phyloP scores from a whole-genome alignment of 1,140 invertebrate genomes.

The Chironomus striatipennis region DNA sequence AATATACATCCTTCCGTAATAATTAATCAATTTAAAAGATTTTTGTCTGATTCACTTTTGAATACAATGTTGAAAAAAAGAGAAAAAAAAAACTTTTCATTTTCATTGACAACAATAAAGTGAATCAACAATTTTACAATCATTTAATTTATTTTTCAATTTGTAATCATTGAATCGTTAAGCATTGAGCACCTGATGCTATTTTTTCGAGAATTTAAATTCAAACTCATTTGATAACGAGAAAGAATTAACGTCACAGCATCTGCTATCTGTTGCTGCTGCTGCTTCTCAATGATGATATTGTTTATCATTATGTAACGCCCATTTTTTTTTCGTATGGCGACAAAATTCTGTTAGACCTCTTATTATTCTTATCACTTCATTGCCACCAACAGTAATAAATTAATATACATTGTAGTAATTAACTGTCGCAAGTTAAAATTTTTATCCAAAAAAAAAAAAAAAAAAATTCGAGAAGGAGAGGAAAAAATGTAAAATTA shows the following conservation, averaged over 20 bases:
- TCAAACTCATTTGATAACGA: not conserved
- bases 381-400: not conserved
- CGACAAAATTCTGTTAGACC: not conserved
- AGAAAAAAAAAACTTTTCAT: too few relatives aligned
- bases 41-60: too few relatives aligned
- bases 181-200: not conserved
- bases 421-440: too few relatives aligned
- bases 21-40: too few relatives aligned
- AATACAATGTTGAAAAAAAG: too few relatives aligned
- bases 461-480: too few relatives aligned
- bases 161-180: not conserved
- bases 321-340: not conserved
- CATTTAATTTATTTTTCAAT: slow-evolving; percentile 4
- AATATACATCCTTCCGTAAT: too few relatives aligned
- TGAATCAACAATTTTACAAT: not conserved
- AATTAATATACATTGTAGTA: too few relatives aligned
- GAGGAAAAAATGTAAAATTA: too few relatives aligned
- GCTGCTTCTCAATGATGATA: not conserved
- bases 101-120: too few relatives aligned
- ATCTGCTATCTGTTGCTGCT: too few relatives aligned
- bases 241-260: not conserved
- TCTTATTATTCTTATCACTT: not conserved
- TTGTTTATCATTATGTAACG: not conserved
- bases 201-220: not conserved
- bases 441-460: too few relatives aligned